Conservation (phyloP, 1,140 invertebrate species). For the Oppia nitens region DNA sequence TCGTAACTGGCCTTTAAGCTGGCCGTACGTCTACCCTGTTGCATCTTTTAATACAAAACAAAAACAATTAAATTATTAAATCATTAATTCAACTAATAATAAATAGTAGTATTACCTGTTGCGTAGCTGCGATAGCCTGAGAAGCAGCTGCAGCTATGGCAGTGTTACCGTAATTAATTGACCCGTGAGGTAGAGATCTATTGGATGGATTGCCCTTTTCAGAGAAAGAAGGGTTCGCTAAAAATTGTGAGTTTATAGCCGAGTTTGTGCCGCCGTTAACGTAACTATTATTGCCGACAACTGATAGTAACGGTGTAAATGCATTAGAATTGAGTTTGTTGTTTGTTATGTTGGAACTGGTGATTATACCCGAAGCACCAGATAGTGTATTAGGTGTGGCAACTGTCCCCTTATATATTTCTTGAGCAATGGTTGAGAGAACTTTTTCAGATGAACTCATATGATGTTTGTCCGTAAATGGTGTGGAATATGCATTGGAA, state of each 20-base stretch:
- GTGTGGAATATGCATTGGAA: background rate
- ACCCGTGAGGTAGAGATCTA: slow-evolving; percentile 22
- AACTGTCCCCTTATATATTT: slow-evolving; percentile 18
- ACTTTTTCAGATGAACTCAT: slow-evolving; percentile 37
- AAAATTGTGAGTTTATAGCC: background rate
- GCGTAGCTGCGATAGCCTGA: slow-evolving; percentile 87
- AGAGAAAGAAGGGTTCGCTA: background rate
- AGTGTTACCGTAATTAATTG: slow-evolving; percentile 50
- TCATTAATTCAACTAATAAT: slow-evolving; percentile 1
- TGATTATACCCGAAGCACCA: slow-evolving; percentile 15
- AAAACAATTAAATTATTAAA: too few species aligned
- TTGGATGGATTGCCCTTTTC: slow-evolving; percentile 37
- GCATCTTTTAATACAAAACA: slow-evolving; percentile 48
- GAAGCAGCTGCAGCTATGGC: slow-evolving; percentile 86
- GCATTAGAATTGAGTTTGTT: background rate
- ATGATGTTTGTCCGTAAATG: background rate
- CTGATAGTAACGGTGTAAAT: background rate
- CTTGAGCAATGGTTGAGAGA: slow-evolving; percentile 34
- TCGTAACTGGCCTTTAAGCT: slow-evolving; percentile 88
- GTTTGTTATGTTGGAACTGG: background rate
- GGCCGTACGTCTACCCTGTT: slow-evolving; percentile 76
- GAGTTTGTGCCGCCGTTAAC: background rate
- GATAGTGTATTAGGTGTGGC: slow-evolving; percentile 8
- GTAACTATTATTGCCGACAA: background rate
- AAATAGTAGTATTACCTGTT: slow-evolving; percentile 43